Evolutionary conservation across 2,113 vertebrate species (phyloP).

Genomic region (Arizona elegans): DNA sequence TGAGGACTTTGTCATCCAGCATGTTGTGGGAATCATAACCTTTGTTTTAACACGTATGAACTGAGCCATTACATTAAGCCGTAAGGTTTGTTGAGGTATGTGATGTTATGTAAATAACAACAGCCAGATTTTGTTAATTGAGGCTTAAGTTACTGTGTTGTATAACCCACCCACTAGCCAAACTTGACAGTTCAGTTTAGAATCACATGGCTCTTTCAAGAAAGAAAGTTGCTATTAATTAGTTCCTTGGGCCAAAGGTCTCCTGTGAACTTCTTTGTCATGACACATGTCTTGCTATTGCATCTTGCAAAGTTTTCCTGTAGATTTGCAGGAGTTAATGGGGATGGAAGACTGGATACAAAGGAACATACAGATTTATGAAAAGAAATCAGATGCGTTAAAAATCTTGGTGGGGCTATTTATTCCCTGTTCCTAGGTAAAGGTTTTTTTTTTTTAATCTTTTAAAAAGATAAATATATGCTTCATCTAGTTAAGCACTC

Average conservation of each 20-base stretch:
- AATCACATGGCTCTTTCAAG: not conserved
- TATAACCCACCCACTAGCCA: not conserved
- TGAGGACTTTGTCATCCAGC: not conserved
- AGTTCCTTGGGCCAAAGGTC: not conserved
- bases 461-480: not conserved
- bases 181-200: not conserved
- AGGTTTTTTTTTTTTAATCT: not conserved
- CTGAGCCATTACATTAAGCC: not conserved
- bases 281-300: not conserved
- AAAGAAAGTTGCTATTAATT: not conserved
- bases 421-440: slow-evolving; percentile 25
- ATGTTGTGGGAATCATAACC: not conserved
- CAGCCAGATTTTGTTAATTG: not conserved
- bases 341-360: not conserved
- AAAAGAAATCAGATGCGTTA: not conserved
- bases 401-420: not conserved
- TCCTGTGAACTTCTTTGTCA: not conserved
- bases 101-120: not conserved
- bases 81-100: not conserved
- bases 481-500: not conserved
- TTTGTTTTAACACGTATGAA: not conserved
- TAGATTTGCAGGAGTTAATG: not conserved
- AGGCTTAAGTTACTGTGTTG: not conserved
- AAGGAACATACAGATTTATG: not conserved
- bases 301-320: not conserved